Conservation (phyloP, 2,888 invertebrate genomes). For the Seira musarum region DNA sequence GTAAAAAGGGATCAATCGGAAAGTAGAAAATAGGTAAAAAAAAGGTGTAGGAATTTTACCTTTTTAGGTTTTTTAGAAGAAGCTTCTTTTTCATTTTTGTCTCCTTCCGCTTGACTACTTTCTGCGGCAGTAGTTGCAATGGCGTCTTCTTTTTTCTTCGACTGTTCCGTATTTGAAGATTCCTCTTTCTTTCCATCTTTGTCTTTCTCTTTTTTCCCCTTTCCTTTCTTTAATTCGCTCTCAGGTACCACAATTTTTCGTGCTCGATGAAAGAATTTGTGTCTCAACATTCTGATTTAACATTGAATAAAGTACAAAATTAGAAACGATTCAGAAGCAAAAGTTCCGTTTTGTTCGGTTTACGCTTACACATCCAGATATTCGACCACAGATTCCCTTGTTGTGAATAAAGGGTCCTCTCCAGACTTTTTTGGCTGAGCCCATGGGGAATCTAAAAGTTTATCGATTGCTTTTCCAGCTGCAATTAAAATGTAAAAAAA, state of each 20-base stretch:
- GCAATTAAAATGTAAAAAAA: constrained; percentile 53
- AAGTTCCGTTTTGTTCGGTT: background rate
- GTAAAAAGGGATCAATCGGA: background rate
- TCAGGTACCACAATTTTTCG: constrained; percentile 87
- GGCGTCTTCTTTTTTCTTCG: constrained; percentile 72
- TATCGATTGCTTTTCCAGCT: constrained; percentile 92
- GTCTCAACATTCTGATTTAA: constrained; percentile 81
- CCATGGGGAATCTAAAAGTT: constrained; percentile 92
- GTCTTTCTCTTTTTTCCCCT: constrained; percentile 72
- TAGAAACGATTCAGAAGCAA: background rate
- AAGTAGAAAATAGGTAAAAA: background rate
- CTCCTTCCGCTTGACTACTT: constrained; percentile 68
- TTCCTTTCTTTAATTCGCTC: constrained; percentile 75
- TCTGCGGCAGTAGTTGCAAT: constrained; percentile 66
- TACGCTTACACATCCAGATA: constrained; percentile 79
- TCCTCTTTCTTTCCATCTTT: constrained; percentile 73
- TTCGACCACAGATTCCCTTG: constrained; percentile 84
- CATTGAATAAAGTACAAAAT: background rate
- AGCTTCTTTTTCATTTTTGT: constrained; percentile 60
- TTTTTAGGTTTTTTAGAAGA: constrained; percentile 64
- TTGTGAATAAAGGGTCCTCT: constrained; percentile 84
- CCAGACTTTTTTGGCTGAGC: constrained; percentile 77
- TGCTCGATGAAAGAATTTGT: constrained; percentile 96
- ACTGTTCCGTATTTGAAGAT: constrained; percentile 75
- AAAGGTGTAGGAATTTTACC: constrained; percentile 36